Evolutionary conservation across 2,888 invertebrate species (phyloP), one percentile per base, ranked within the genome.

Genomic region (Acanthosoma haemorrhoidale): DNA sequence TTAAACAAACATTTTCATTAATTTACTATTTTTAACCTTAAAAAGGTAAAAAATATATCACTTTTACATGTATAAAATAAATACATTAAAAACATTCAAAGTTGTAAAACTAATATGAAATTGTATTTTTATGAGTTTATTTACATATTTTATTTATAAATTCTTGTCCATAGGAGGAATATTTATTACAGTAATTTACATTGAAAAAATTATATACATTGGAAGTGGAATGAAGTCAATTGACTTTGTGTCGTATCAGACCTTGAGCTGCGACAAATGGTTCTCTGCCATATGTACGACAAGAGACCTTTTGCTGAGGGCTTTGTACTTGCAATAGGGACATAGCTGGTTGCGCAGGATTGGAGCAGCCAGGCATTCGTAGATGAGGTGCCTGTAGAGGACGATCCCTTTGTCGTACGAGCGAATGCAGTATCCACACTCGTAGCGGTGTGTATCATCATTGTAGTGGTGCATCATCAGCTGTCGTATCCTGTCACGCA

Each of bases 281-380:
- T 67, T 67, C 18, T 29, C 57, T 18, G 67, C 43, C 51, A 72
- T 58, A 38, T 72, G 72, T 25, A 70, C 72, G 4, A 72, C 64
- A 32, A 72, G 70, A 9, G 72, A 51, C 32, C 72, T 43, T 57
- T 70, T 70, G 36, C 61, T 67, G 15, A 43, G 63, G 29, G 61
- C 38, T 15, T 57, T 59, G 57, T 57, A 72, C 4, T 41, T 70
- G 68, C 72, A 72, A 57, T 70, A 72, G 8, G 72, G 72, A 13
- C 72, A 72, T n/a, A 68, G 41, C n/a, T 72, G 70, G 21, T 51
- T 31, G 18, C 57, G 67, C 8, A 67, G 29, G 25, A 67, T 39
- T 21, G 67, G 67, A 32, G 67, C 67, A 34, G 41, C 67, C 2
- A 67, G 67, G 21, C 67, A 67, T n/a, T 67, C 67, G 34, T 57